Conservation (phyloP, 2,888 invertebrate genomes). For the Pollenia labialis region DNA sequence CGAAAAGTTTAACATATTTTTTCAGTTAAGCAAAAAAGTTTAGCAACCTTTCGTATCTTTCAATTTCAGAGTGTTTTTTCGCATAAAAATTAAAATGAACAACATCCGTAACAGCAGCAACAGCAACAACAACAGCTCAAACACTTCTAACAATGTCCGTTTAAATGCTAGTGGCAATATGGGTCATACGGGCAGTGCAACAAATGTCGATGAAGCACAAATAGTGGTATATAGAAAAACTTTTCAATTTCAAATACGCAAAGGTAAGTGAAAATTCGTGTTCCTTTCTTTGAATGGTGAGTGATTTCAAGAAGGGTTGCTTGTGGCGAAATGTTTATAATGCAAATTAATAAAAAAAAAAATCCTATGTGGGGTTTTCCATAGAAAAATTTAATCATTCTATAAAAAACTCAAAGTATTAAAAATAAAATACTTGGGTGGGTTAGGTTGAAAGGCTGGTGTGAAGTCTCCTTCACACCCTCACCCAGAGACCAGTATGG, state of each 20-base stretch:
- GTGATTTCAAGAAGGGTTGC: neutral
- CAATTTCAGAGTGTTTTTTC: conserved; percentile 77
- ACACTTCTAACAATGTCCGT: conserved; percentile 51
- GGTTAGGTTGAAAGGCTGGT: no score
- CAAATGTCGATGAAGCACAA: conserved; percentile 72
- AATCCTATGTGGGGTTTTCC: no score
- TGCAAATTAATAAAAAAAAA: no score
- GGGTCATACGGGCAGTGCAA: conserved; percentile 60
- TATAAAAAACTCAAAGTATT: no score
- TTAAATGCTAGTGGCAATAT: conserved; percentile 59
- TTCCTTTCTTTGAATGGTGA: neutral
- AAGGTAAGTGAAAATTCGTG: conserved; percentile 75
- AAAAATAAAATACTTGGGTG: no score
- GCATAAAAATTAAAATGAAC: conserved; percentile 70
- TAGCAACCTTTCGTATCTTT: neutral
- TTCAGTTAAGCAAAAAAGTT: no score
- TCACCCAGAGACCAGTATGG: no score
- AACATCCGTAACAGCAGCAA: conserved; percentile 59
- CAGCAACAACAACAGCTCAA: conserved; percentile 33
- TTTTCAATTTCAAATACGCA: conserved; percentile 78
- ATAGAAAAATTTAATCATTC: no score
- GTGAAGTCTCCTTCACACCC: no score
- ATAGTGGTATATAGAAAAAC: conserved; percentile 77
- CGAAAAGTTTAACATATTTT: no score
- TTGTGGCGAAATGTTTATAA: no score